These are phyloP conservation scores for Blastobasis adustella DNA, from an alignment of 2,888 invertebrate genomes.

Conservation along the genomic window DNA sequence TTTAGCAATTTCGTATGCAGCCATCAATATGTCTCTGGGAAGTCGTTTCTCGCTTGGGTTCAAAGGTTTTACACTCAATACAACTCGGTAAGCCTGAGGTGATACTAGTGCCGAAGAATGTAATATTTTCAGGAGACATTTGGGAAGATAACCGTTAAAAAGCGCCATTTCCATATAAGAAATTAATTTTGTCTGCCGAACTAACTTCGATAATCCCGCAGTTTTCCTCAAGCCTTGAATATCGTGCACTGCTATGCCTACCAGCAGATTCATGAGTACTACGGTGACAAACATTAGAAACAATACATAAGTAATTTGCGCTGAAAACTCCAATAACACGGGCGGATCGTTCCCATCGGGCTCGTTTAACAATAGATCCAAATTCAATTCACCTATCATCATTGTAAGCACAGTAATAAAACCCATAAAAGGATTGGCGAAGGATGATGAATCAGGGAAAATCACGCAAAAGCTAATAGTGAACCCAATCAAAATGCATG, in stretches of 20 bases:
- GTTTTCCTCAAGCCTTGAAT: slow-evolving; percentile 91
- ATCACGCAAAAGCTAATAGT: slow-evolving; percentile 92
- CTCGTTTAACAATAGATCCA: slow-evolving; percentile 84
- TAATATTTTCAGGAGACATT: slow-evolving; percentile 81
- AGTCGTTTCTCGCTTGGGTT: slow-evolving; percentile 88
- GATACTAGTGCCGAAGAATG: slow-evolving; percentile 87
- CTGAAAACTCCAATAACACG: slow-evolving; percentile 84
- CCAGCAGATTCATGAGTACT: slow-evolving; percentile 88
- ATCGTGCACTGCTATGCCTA: slow-evolving; percentile 91
- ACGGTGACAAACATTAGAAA: slow-evolving; percentile 90
- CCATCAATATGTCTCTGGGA: slow-evolving; percentile 85
- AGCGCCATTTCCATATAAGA: slow-evolving; percentile 89
- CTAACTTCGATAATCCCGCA: slow-evolving; percentile 87
- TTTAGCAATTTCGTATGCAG: slow-evolving; percentile 87
- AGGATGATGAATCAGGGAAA: slow-evolving; percentile 87
- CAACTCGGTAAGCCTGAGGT: slow-evolving; percentile 87
- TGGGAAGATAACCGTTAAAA: slow-evolving; percentile 86
- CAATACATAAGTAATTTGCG: slow-evolving; percentile 86
- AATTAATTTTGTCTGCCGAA: slow-evolving; percentile 89
- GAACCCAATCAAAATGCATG: slow-evolving; percentile 88
- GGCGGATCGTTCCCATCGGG: slow-evolving; percentile 85
- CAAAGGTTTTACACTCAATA: slow-evolving; percentile 86
- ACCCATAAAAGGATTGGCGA: slow-evolving; percentile 89
- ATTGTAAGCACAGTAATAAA: slow-evolving; percentile 89
- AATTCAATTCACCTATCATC: slow-evolving; percentile 91